Evolutionary conservation across 2,113 vertebrate species (phyloP).

Genomic region (Anthoscopus minutus): DNA sequence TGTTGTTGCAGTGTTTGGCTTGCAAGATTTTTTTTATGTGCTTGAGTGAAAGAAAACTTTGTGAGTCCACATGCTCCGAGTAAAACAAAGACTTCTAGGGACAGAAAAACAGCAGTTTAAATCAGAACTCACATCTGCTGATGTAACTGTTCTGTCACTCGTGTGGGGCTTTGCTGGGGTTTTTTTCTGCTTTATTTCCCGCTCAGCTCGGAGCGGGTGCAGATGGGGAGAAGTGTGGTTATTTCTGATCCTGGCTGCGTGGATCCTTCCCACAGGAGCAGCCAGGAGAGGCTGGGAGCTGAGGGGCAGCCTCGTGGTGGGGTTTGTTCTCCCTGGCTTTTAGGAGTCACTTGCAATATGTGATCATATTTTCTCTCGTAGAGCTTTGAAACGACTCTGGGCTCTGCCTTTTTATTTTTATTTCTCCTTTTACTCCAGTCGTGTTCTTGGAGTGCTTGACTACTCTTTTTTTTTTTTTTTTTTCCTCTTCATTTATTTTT

Average conservation of each 20-base stretch:
- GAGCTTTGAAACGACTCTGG: neutral
- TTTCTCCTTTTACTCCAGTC: neutral
- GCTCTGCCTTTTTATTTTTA: neutral
- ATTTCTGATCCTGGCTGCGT: neutral
- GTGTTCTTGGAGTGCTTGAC: neutral
- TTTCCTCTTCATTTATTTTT: conserved; percentile 13
- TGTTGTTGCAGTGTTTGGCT: neutral
- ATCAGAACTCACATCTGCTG: neutral
- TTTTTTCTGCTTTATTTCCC: neutral
- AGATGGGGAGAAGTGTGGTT: neutral
- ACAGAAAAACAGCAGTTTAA: neutral
- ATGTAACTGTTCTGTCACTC: neutral
- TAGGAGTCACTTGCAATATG: neutral
- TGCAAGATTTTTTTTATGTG: neutral
- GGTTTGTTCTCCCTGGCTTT: neutral
- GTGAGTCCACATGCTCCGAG: neutral
- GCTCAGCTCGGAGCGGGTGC: neutral
- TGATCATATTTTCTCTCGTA: neutral
- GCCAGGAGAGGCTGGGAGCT: neutral
- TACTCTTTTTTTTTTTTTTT: neutral
- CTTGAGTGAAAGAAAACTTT: neutral
- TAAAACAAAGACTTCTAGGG: neutral
- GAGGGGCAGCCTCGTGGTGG: neutral
- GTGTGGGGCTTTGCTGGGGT: neutral
- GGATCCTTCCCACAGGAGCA: neutral